phyloP scores from a whole-genome alignment of 2,797 vertebrate species.

The Microctenopoma steveboyesi region DNA sequence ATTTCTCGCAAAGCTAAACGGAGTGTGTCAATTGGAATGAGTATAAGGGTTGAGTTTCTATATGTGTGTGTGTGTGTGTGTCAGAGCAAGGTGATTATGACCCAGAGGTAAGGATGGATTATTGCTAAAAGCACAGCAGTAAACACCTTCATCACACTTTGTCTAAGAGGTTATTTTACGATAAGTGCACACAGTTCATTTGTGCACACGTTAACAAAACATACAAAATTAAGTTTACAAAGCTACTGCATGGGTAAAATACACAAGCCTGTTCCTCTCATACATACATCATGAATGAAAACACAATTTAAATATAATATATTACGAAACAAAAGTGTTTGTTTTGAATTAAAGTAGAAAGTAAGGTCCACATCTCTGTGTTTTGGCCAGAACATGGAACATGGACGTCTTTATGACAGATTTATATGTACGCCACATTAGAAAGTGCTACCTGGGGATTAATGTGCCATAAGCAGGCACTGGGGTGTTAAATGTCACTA shows the following conservation, averaged over 20 bases:
- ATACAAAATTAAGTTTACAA: conserved; percentile 7
- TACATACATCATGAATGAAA: neutral
- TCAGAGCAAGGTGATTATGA: conserved; percentile 61
- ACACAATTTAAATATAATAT: neutral
- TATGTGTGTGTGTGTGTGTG: conserved; percentile 19
- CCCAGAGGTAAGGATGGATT: conserved; percentile 53
- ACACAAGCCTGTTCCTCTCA: neutral
- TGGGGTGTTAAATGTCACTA: conserved; percentile 60
- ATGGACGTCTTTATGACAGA: conserved; percentile 19
- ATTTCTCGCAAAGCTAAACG: conserved; percentile 55
- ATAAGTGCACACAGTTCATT: conserved; percentile 61
- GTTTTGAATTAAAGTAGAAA: neutral
- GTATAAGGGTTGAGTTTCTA: conserved; percentile 18
- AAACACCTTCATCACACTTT: conserved; percentile 57
- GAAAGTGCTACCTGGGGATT: conserved; percentile 40
- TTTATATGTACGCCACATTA: conserved; percentile 34
- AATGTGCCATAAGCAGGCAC: conserved; percentile 53
- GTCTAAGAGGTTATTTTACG: conserved; percentile 55
- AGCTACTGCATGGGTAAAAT: conserved; percentile 13
- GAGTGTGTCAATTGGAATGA: conserved; percentile 57
- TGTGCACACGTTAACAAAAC: conserved; percentile 11
- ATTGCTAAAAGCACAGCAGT: conserved; percentile 68
- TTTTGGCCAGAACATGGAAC: neutral
- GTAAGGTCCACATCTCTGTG: neutral
- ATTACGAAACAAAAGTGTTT: no score